Evolutionary conservation across 2,888 invertebrate species (phyloP), one percentile per base, ranked within the genome.

Genomic region (Harpalus rubripes): DNA sequence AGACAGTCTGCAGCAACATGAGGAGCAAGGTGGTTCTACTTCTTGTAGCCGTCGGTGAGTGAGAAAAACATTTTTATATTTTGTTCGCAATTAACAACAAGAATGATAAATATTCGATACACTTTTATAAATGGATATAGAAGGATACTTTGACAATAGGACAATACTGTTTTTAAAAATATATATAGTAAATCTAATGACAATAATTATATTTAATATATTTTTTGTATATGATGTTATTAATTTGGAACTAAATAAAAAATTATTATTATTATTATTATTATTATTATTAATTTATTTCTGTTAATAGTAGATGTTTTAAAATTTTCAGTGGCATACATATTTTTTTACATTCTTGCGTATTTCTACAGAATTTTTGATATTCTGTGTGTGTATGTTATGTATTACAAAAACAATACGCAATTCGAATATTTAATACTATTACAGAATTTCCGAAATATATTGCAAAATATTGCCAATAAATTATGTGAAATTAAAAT

Each of bases 21-120:
- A 74, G 18, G n/a, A 39, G 15, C 32, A 16, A 52, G 41, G 7
- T 83, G 41, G 61, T 59, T 83, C 16, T 76, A 74, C 41, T 83
- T 74, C 59, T 74, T 32, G 39, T 76, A 12, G 76, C 59, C n/a
- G 59, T 83, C 61, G 83, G 83, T 83, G 44, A 83, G 83, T 83
- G n/a, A 32, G 5, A 22, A 32, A 32, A 32, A 52, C 12, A 52
- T 52, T 52, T 52, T 52, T 52, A 61, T 16, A 16, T 61, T 61
- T 63, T 63, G 26, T 18, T 52, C 10, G 44, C 12, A 52, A 52
- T 52, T 52, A 12, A 12, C 12, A 52, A 52, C 32, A 32, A 1
- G 32, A 32, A 32, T 32, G 6, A 32, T 0, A 32, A 61, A 61
- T 61, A 8, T 32, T 32, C 1, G 2, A 32, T 32, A 32, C 1